A percentile compares a stretch with the other conserved stretches of the same genome.
Evolutionary conservation across 1,140 invertebrate genomes (phyloP).

Genomic region (Harpegnathos saltator): DNA sequence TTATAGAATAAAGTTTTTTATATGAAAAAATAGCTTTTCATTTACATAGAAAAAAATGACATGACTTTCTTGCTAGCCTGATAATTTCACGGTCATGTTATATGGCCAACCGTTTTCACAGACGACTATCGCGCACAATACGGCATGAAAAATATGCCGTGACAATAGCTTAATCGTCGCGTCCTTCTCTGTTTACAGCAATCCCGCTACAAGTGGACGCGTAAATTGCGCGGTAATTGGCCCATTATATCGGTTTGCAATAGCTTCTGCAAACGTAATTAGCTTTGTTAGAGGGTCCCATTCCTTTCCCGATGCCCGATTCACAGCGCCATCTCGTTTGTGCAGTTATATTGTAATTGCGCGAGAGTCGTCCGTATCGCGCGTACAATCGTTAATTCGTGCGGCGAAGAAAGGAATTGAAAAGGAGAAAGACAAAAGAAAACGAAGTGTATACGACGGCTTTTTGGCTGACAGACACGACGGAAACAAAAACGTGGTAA

Average conservation of each 20-base stretch:
- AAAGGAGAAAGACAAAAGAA: no score
- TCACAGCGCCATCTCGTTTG: neutral
- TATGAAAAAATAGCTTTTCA: no score
- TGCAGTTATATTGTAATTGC: slow-evolving; percentile 8
- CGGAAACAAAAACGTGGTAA: no score
- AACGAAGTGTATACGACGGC: no score
- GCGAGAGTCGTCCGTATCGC: neutral
- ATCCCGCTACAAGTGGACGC: neutral
- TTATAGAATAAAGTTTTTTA: no score
- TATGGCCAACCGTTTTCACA: neutral
- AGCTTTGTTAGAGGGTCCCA: neutral
- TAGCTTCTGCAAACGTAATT: slow-evolving; percentile 31
- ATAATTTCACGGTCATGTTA: neutral
- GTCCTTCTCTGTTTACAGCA: slow-evolving; percentile 2
- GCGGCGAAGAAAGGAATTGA: no score
- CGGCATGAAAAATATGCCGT: slow-evolving; percentile 20
- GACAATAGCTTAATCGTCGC: slow-evolving; percentile 27
- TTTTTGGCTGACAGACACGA: no score
- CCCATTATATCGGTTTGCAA: slow-evolving; percentile 17
- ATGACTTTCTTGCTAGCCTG: no score
- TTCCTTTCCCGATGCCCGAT: neutral
- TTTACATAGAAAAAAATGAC: no score
- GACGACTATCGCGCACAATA: slow-evolving; percentile 9
- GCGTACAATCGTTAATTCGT: slow-evolving; percentile 17
- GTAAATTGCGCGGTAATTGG: slow-evolving; percentile 27